Conservation (phyloP, 2,113 vertebrate genomes). For the Podilymbus podiceps region DNA sequence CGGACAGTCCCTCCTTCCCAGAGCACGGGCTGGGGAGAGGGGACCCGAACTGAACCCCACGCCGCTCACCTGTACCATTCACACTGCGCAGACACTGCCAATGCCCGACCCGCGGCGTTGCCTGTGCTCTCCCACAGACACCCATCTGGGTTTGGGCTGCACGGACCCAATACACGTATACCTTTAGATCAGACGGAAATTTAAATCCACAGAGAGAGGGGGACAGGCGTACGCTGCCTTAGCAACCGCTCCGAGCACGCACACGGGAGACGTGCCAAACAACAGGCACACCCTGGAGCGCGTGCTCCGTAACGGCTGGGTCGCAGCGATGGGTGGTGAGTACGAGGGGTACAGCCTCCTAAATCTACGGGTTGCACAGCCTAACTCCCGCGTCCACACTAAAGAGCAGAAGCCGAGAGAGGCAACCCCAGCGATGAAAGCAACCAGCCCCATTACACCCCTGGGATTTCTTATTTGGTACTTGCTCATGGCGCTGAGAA, state of each 20-base stretch:
- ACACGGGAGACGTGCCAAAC: not conserved
- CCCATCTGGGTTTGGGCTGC: not conserved
- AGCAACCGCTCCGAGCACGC: not conserved
- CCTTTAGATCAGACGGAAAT: not conserved
- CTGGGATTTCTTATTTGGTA: not conserved
- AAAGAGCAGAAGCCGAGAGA: not conserved
- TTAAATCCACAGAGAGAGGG: not conserved
- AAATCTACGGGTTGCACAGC: not conserved
- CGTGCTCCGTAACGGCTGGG: not conserved
- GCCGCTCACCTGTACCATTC: not conserved
- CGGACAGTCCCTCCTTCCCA: not conserved
- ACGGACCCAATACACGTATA: accelerated
- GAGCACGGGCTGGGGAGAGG: not conserved
- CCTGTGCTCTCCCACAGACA: not conserved
- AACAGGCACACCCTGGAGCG: accelerated
- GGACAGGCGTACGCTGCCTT: not conserved
- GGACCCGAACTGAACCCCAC: not conserved
- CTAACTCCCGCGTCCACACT: not conserved
- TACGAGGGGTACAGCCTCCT: not conserved
- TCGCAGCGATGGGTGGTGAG: not conserved
- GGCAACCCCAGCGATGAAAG: not conserved
- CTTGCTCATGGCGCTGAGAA: not conserved
- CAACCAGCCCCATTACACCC: not conserved
- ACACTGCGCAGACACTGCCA: not conserved
- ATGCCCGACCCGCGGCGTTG: accelerated